Conservation (phyloP, 2,888 invertebrate species). For the Cephonodes hylas region DNA sequence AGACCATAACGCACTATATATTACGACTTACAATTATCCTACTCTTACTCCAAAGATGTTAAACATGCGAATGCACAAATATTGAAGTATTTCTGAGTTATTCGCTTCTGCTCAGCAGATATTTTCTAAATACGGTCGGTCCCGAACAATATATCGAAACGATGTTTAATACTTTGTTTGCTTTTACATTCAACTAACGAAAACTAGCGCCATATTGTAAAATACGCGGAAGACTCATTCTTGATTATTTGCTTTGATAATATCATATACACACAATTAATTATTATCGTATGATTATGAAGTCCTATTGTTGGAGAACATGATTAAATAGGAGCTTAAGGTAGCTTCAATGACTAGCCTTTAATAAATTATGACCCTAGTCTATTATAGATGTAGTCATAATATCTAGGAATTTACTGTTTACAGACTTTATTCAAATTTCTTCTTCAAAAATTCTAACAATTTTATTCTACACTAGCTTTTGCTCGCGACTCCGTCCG, state of each 20-base stretch:
- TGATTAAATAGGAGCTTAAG: neutral
- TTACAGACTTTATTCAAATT: too few species aligned
- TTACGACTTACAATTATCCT: too few species aligned
- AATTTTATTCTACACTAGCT: too few species aligned
- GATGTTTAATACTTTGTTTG: constrained; percentile 52
- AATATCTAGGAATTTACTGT: too few species aligned
- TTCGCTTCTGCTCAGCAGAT: constrained; percentile 19
- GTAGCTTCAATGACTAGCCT: too few species aligned
- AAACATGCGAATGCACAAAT: neutral
- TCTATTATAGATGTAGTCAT: too few species aligned
- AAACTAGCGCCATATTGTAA: constrained; percentile 36
- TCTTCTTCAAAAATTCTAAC: too few species aligned
- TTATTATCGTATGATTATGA: constrained; percentile 15
- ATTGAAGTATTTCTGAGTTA: constrained; percentile 19
- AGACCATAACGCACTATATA: too few species aligned
- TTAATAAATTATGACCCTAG: neutral
- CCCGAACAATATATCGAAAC: constrained; percentile 47
- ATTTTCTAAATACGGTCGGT: constrained; percentile 51
- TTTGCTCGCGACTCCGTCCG: too few species aligned
- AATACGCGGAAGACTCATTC: constrained; percentile 30
- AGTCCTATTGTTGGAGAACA: neutral
- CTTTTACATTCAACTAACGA: constrained; percentile 49
- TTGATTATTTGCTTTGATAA: constrained; percentile 13
- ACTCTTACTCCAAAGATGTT: too few species aligned
- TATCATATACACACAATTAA: constrained; percentile 23